Evolutionary conservation across 1,140 invertebrate species (phyloP).

Genomic region (Chymomyza costata): DNA sequence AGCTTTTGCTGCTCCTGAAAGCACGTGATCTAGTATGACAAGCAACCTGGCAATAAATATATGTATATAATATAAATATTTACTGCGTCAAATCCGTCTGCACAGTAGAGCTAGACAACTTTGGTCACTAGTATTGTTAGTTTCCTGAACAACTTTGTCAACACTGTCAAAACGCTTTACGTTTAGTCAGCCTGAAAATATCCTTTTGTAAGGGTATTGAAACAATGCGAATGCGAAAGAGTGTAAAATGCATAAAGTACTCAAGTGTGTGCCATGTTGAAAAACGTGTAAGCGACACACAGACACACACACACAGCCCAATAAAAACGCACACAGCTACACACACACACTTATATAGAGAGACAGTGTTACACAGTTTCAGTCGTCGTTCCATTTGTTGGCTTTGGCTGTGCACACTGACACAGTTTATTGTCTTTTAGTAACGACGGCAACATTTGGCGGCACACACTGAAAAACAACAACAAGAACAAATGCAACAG

Average conservation of each 20-base stretch:
- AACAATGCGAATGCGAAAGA: conserved; percentile 30
- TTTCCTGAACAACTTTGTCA: too few relatives aligned
- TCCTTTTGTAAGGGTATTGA: background rate
- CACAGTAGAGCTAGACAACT: too few relatives aligned
- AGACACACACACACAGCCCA: conserved; percentile 15
- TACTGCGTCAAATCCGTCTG: too few relatives aligned
- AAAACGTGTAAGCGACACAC: conserved; percentile 21
- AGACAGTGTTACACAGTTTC: conserved; percentile 1
- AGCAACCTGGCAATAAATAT: too few relatives aligned
- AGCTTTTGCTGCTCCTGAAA: too few relatives aligned
- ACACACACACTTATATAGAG: background rate
- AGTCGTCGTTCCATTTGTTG: conserved; percentile 6
- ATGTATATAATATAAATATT: too few relatives aligned
- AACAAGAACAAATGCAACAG: conserved; percentile 6
- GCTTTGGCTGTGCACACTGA: conserved; percentile 24
- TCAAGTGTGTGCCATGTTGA: conserved; percentile 41
- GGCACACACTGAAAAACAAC: conserved; percentile 33
- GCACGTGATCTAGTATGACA: too few relatives aligned
- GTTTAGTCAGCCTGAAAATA: too few relatives aligned
- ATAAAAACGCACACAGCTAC: conserved; percentile 2
- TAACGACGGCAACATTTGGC: conserved; percentile 52
- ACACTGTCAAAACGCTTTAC: too few relatives aligned
- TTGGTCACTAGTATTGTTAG: too few relatives aligned
- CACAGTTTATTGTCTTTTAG: conserved; percentile 64
- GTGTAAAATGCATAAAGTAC: conserved; percentile 58